Base-by-base conservation (phyloP, 2,797 vertebrate genomes). In the Remorina albescens region DNA sequence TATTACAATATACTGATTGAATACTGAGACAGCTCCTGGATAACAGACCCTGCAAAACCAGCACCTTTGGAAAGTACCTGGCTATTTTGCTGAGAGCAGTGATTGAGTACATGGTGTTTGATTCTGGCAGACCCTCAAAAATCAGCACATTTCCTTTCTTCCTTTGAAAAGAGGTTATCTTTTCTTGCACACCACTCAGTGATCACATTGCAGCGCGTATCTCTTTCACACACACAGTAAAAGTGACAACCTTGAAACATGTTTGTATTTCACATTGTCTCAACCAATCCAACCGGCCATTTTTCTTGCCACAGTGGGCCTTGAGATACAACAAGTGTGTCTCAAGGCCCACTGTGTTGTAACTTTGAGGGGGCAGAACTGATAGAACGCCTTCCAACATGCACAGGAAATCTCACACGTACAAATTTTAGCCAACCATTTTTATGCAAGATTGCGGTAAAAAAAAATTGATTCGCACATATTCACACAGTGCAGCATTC, bases 201-300 rank as follows among this genome's bases (percentile, higher is more conserved):
- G 10, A 32, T 46, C 4, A 6, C 54, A 69, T 21, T 51, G 18
- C 50, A 49, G 16, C 19, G 26, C 54, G 2, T 7, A 51, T 30
- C n/a, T 65, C 28, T 71, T 63, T 47, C 13, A 49, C 28, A 23
- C 61, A 18, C 0, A 19, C 19, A 2, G 15, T 23, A 46, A 46
- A n/a, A n/a, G n/a, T 57, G 54, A 60, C 67, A 60, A 44, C 46
- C 53, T 54, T 12, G 9, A 39, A 28, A 78, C 28, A 47, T 25
- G n/a, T 30, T 13, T 55, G n/a, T 1, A 0, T 58, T 46, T 55
- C 65, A 19, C 59, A 50, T 66, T 78, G 64, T 81, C 65, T 30
- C 55, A 11, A 70, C 51, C 21, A 49, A 37, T 65, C 61, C 42
- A 69, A 72, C 36, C 37, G 55, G 28, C 23, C 44, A 16, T 16